Percentiles rank a stretch among this genome's conserved stretches.
Evolutionary conservation across 2,797 vertebrate genomes (phyloP).

Genomic region (Eulemur albifrons): DNA sequence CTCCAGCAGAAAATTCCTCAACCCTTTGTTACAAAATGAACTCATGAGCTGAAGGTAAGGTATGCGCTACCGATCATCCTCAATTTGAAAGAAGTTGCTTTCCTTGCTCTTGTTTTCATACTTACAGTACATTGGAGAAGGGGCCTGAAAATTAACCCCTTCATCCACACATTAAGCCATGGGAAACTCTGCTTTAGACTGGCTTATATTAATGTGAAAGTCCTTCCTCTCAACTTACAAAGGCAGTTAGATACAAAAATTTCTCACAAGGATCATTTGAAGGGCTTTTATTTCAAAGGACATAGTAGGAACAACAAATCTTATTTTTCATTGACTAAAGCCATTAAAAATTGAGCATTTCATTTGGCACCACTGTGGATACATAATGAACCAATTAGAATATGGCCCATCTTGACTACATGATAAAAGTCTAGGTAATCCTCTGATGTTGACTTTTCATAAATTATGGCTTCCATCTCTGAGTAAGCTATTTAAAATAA

Average conservation of each 20-base stretch:
- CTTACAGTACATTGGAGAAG: background rate
- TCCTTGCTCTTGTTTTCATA: constrained; percentile 53
- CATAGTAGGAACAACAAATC: background rate
- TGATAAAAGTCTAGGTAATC: constrained; percentile 20
- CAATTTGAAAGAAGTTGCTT: constrained; percentile 71
- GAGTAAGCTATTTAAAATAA: constrained; percentile 33
- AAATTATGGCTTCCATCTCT: background rate
- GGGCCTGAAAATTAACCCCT: constrained; percentile 55
- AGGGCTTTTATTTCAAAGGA: constrained; percentile 28
- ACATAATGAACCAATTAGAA: constrained; percentile 16
- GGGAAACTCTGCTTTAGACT: background rate
- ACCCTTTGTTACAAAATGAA: constrained; percentile 72
- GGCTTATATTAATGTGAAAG: background rate
- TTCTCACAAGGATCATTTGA: background rate
- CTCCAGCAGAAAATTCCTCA: constrained; percentile 69
- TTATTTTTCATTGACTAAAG: constrained; percentile 41
- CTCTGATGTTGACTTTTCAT: constrained; percentile 21
- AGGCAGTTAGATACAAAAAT: background rate
- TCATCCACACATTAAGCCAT: background rate
- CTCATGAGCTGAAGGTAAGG: constrained; percentile 62
- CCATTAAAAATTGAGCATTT: constrained; percentile 26
- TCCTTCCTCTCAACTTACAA: background rate
- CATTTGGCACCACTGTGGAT: background rate
- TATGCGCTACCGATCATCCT: constrained; percentile 57
- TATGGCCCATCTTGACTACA: background rate